These are phyloP conservation scores for Ennomos quercinarius DNA, from an alignment of 2,888 invertebrate genomes.

Conservation along the genomic window DNA sequence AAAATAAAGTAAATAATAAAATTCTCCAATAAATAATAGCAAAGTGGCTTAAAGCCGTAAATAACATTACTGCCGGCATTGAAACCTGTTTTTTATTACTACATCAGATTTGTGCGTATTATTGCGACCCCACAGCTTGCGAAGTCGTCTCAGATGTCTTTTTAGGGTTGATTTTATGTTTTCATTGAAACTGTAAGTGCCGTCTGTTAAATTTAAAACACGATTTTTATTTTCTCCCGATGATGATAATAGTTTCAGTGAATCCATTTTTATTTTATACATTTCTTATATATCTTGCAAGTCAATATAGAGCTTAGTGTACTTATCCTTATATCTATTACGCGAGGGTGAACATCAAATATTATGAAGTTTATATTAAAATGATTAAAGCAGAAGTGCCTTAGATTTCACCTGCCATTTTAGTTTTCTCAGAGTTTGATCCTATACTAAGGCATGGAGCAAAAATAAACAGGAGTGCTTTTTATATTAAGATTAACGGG, in stretches of 20 bases:
- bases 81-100: slow-evolving; percentile 51
- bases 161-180: slow-evolving; percentile 24
- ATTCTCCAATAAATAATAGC: slow-evolving; percentile 48
- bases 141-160: slow-evolving; percentile 17
- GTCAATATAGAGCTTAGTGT: no score
- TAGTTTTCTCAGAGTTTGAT: no score
- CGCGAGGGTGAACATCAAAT: no score
- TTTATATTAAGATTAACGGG: no score
- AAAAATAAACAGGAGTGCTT: no score
- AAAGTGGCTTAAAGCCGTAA: slow-evolving; percentile 52
- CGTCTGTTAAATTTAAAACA: slow-evolving; percentile 6
- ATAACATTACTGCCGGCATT: slow-evolving; percentile 49
- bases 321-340: no score
- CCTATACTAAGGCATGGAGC: no score
- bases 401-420: no score
- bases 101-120: slow-evolving; percentile 43
- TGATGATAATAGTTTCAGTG: background rate
- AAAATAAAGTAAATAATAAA: slow-evolving; percentile 30
- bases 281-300: no score
- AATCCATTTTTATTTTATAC: background rate
- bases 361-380: no score
- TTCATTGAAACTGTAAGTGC: slow-evolving; percentile 21
- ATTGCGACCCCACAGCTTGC: slow-evolving; percentile 35
- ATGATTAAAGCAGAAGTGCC: no score
- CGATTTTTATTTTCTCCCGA: background rate